Percentiles rank a stretch among this genome's conserved stretches.
These are phyloP conservation scores for Himalopsyche tibetana DNA, from an alignment of 2,888 invertebrate genomes.

Conservation along the genomic window DNA sequence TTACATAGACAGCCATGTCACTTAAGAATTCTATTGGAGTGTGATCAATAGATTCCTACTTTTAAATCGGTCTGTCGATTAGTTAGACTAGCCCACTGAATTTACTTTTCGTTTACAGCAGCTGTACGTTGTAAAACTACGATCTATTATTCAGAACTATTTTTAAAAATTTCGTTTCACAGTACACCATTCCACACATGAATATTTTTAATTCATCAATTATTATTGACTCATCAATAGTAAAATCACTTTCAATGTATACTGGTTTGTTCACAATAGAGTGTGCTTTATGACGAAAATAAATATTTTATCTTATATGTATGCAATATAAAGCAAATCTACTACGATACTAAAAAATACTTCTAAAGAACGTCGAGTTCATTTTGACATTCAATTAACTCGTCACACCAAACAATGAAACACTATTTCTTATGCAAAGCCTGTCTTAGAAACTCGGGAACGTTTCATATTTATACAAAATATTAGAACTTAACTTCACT, in stretches of 20 bases:
- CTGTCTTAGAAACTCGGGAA: neutral
- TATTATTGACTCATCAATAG: no score
- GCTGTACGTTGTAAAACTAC: neutral
- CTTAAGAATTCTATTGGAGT: slow-evolving; percentile 39
- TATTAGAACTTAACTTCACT: no score
- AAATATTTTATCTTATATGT: no score
- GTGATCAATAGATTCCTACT: slow-evolving; percentile 52
- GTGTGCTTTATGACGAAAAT: no score
- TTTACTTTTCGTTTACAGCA: neutral
- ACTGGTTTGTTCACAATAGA: no score
- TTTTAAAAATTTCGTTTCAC: no score
- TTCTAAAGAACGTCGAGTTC: neutral
- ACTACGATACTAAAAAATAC: neutral
- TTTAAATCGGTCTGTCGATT: slow-evolving; percentile 61
- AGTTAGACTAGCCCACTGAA: slow-evolving; percentile 51
- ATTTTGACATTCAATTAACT: slow-evolving; percentile 55
- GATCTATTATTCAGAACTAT: no score
- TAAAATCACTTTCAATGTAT: no score
- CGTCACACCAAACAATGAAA: slow-evolving; percentile 8
- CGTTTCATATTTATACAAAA: neutral
- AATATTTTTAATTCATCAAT: no score
- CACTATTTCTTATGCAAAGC: neutral
- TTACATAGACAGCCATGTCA: neutral
- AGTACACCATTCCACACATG: no score
- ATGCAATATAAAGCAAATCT: no score